Evolutionary conservation across 1,140 invertebrate species (phyloP), one percentile per base, ranked within the genome.

Genomic region (Heliconius hermathena): DNA sequence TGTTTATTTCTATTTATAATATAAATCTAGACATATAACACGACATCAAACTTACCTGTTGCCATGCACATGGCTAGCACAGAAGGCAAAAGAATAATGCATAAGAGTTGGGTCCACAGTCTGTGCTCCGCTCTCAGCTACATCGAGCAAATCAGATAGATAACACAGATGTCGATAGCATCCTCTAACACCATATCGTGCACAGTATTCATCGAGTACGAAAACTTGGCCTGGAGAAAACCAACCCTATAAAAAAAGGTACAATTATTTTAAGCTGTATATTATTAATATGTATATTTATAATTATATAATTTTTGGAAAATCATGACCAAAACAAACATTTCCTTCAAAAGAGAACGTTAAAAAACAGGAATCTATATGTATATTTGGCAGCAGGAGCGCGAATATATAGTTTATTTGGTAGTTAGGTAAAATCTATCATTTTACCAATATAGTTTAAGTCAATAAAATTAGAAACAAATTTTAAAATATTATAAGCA

Each of bases 151-250:
- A 95, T 99, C 99, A 81, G 97, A 97, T n/a, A 99, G 96, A 93
- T 99, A 99, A 91, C 97, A 99, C 13, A 99, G 96, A 94, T 99
- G 99, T 73, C 99, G 96, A 94, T 98, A 99, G 90, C 99, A 99
- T 22, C 99, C 99, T 60, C 99, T 95, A 1, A 99, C 99, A 71
- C 99, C 99, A 93, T 99, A 99, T 83, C 95, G 97, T 4, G 99
- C 99, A 94, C 98, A 99, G 95, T 99, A 99, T 94, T 99, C 99
- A 93, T 99, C 99, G 73, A 99, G 94, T 13, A 99, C 98, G 95
- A 99, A 99, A 18, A 99, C 97, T 96, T 99, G 99, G 8, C 99
- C 99, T 0, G 99, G 99, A 86, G 99, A 99, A 92, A 99, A 99
- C 99, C 99, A 99, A 81, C 99, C 99, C 98, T 98, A 90, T 33